These are phyloP conservation scores for Eilema sororculum DNA, from an alignment of 2,888 invertebrate species.

Conservation along the genomic window DNA sequence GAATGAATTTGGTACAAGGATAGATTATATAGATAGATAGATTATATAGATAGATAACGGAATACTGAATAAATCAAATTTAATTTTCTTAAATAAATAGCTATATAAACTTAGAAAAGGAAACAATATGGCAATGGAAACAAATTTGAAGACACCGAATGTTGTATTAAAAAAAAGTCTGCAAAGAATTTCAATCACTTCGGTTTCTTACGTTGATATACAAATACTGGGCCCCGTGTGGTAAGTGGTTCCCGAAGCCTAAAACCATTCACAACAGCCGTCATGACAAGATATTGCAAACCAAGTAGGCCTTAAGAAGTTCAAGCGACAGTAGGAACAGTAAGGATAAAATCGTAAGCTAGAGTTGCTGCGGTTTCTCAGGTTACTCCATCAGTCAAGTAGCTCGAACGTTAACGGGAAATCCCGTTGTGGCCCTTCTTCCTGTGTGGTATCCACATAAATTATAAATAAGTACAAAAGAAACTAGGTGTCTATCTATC, in stretches of 20 bases:
- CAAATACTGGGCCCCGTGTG: not conserved
- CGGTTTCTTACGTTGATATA: not conserved
- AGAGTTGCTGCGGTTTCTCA: constrained; percentile 2
- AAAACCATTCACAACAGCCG: not conserved
- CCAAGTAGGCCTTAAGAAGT: not conserved
- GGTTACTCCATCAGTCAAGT: not conserved
- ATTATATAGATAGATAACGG: too few relatives aligned
- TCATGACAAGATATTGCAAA: not conserved
- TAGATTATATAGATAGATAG: too few relatives aligned
- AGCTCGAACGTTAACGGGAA: not conserved
- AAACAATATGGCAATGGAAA: too few relatives aligned
- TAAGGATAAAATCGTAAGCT: not conserved
- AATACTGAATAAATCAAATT: too few relatives aligned
- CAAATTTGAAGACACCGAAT: too few relatives aligned
- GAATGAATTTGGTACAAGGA: not conserved
- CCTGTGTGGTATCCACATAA: not conserved
- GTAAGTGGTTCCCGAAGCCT: not conserved
- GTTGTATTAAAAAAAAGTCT: not conserved
- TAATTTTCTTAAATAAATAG: too few relatives aligned
- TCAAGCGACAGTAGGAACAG: not conserved
- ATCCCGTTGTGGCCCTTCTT: not conserved
- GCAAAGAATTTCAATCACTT: not conserved
- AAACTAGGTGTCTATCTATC: not conserved
- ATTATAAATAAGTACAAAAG: not conserved
- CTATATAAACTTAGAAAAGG: too few relatives aligned